Evolutionary conservation across 35 echinoderm and acorn worm genomes (phyloP).

Genomic region (Chiridota heheva): DNA sequence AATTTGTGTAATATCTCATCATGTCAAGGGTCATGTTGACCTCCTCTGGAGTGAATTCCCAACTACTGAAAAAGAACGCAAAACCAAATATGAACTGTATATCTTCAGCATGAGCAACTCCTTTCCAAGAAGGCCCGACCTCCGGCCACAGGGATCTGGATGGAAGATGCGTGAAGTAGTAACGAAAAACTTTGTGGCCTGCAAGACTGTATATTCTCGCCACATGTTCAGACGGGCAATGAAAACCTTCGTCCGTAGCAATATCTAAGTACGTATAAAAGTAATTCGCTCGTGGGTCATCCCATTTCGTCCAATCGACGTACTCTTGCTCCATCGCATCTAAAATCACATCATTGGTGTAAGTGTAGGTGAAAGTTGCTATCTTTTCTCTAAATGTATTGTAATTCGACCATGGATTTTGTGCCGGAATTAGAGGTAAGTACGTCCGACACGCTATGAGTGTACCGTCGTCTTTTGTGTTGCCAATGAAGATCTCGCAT

Average conservation of each 20-base stretch:
- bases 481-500: constrained; percentile 58
- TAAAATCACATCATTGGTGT: constrained; percentile 8
- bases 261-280: constrained; percentile 45
- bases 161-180: constrained; percentile 62
- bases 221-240: constrained; percentile 35
- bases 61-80: constrained; percentile 2
- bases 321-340: constrained; percentile 56
- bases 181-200: constrained; percentile 47
- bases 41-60: background rate
- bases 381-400: constrained; percentile 13
- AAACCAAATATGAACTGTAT: constrained; percentile 35
- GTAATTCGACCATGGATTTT: background rate
- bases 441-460: constrained; percentile 17
- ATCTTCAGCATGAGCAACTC: constrained; percentile 14
- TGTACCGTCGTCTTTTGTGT: constrained; percentile 74
- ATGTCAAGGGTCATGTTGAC: background rate
- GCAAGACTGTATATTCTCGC: constrained; percentile 22
- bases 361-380: constrained; percentile 14
- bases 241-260: constrained; percentile 36
- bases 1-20: constrained; percentile 34
- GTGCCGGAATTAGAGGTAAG: constrained; percentile 1
- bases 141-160: constrained; percentile 3
- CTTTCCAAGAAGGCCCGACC: background rate
- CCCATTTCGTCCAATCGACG: constrained; percentile 46
- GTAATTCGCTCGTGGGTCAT: constrained; percentile 39